These are phyloP conservation scores for Philaethria dido DNA, from an alignment of 2,888 invertebrate genomes.

Conservation along the genomic window DNA sequence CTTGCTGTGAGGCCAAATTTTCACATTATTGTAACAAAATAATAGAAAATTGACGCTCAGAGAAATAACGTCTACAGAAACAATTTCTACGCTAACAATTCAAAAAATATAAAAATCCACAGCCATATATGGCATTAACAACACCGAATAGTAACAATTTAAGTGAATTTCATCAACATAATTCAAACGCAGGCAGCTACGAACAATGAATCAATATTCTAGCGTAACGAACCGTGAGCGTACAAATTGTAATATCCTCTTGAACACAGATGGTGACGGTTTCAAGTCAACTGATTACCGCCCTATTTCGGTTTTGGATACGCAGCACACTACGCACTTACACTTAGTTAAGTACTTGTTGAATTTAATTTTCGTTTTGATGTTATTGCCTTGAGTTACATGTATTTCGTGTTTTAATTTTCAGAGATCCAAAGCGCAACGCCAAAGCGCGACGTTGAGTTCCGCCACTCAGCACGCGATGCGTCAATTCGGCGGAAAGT, in stretches of 20 bases:
- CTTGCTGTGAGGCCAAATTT: too few species aligned
- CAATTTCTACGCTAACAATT: background rate
- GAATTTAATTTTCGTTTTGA: background rate
- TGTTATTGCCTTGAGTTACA: too few species aligned
- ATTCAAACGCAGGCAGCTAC: slow-evolving; percentile 54
- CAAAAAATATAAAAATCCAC: slow-evolving; percentile 29
- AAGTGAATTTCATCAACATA: slow-evolving; percentile 41
- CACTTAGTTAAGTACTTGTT: slow-evolving; percentile 28
- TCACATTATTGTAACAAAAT: too few species aligned
- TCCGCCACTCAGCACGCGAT: too few species aligned
- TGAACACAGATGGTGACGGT: slow-evolving; percentile 71
- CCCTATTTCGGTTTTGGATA: slow-evolving; percentile 15
- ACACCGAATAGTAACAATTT: slow-evolving; percentile 28
- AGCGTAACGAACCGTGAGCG: slow-evolving; percentile 50
- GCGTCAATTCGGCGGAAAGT: too few species aligned
- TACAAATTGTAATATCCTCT: slow-evolving; percentile 57
- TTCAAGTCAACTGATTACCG: slow-evolving; percentile 66
- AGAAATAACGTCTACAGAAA: too few species aligned
- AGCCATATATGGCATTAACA: background rate
- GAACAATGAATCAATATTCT: slow-evolving; percentile 51
- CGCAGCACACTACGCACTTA: slow-evolving; percentile 56
- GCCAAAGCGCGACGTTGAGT: too few species aligned
- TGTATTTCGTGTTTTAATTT: too few species aligned
- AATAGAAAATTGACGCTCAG: too few species aligned
- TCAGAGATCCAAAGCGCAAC: too few species aligned